Base-by-base conservation (phyloP, 2,797 vertebrate genomes). In the Odontamblyopus lacepedii region DNA sequence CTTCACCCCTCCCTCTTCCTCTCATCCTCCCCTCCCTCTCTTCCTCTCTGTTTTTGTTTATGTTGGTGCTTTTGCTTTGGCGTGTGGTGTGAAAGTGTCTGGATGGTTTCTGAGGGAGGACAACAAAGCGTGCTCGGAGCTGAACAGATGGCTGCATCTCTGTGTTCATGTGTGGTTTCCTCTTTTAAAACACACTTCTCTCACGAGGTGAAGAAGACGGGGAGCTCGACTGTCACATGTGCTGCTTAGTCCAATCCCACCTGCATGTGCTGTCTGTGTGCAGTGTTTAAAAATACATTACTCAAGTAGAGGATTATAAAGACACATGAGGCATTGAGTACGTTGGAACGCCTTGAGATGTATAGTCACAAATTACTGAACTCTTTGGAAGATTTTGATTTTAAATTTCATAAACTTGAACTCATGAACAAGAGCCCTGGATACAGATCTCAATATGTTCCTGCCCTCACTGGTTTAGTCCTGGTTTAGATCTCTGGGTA, bases 121-220 rank as follows among this genome's bases (percentile, higher is more conserved):
- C 56, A 64, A 64, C 63, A 83, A 85, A 75, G 85, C 75, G 50
- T 6, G 48, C 65, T 85, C 79, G 77, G 71, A 63, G 38, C 82
- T 56, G 88, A 92, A 83, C 92, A 93, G 91, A 93, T 93, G 92
- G 92, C 76, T 56, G 72, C 79, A 85, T 81, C 75, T 83, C 81
- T 83, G 88, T 74, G 88, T 65, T 71, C 73, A 48, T 16, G 63
- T 48, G 38, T n/a, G 38, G 8, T 64, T 63, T 26, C 63, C 63
- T 15, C 38, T 64, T 44, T 64, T 48, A n/a, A 38, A 63, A 30
- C 30, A 38, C 16, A 63, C 23, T 7, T 87, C 83, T 79, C 72
- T 83, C 81, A 82, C 83, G 82, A 92, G 87, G 76, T 93, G 92
- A 92, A 89, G 90, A 90, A 86, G 73, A 89, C 90, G 88, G 90